Conservation (phyloP, 2,888 invertebrate species). For the Dolichopus griseipennis region DNA sequence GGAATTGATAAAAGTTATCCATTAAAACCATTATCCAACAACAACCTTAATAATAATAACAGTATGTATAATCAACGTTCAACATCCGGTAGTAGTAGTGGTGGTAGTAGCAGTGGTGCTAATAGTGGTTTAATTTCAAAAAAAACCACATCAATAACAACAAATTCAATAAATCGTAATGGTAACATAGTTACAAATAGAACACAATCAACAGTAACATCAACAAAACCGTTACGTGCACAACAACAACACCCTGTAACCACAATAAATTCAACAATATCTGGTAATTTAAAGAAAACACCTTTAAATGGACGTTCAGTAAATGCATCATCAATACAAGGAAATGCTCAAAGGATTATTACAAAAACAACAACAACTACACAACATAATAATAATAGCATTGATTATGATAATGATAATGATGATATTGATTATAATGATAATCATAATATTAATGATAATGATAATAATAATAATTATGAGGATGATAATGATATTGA, state of each 20-base stretch:
- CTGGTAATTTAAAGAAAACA: neutral
- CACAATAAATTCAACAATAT: conserved; percentile 9
- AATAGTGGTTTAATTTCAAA: conserved; percentile 10
- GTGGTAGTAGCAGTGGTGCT: neutral
- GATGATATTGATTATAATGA: neutral
- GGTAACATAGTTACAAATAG: conserved; percentile 15
- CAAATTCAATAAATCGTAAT: conserved; percentile 21
- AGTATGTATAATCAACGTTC: conserved; percentile 12
- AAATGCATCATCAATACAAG: conserved; percentile 2
- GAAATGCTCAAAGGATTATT: neutral
- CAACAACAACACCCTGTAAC: conserved; percentile 11
- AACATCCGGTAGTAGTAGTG: conserved; percentile 8
- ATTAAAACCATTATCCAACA: conserved; percentile 59
- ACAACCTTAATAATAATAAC: conserved; percentile 29
- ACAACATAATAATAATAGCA: neutral
- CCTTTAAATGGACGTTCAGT: conserved; percentile 11
- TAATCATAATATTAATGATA: neutral
- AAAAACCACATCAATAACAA: conserved; percentile 14
- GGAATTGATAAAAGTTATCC: conserved; percentile 78
- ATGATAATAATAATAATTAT: neutral
- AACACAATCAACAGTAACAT: conserved; percentile 16
- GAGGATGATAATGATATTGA: neutral
- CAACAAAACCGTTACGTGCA: conserved; percentile 15
- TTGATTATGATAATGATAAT: neutral
- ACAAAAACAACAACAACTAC: neutral